Percentiles rank a stretch among this genome's conserved stretches.
Conservation (phyloP, 2,113 vertebrate species). For the Gavia stellata region DNA sequence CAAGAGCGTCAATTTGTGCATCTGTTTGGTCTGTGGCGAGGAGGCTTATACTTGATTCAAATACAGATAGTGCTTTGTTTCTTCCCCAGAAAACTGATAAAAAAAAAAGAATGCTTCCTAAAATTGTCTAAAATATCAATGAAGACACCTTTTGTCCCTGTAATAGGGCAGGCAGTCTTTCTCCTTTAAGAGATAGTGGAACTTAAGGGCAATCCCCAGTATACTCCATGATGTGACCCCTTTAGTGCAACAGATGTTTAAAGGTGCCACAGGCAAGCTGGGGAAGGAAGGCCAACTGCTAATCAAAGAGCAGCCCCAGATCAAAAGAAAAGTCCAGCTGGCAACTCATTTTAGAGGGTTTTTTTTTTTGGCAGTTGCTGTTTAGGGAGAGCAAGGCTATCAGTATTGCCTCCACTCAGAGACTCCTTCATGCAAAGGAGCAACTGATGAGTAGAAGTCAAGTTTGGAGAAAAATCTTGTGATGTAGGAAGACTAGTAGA, state of each 20-base stretch:
- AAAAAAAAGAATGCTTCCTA: not conserved
- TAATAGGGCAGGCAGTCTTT: not conserved
- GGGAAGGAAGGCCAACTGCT: not conserved
- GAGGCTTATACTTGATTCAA: not conserved
- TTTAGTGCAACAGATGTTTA: not conserved
- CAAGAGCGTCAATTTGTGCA: not conserved
- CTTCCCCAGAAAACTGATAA: not conserved
- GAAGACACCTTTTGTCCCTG: not conserved
- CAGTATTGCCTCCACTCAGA: not conserved
- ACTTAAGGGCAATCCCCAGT: not conserved
- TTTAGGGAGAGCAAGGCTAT: not conserved
- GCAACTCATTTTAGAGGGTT: not conserved
- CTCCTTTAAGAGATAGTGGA: not conserved
- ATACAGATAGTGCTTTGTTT: not conserved
- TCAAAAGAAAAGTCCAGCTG: not conserved
- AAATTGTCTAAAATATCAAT: not conserved
- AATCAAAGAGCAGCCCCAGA: not conserved
- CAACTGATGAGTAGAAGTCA: not conserved
- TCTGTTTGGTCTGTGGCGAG: not conserved
- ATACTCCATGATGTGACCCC: not conserved
- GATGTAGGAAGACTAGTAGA: not conserved
- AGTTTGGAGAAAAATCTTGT: not conserved
- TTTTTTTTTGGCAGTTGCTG: not conserved
- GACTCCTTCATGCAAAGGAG: not conserved
- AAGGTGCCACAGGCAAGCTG: not conserved